Base-by-base conservation (phyloP, 2,113 vertebrate species). In the Circaetus gallicus region DNA sequence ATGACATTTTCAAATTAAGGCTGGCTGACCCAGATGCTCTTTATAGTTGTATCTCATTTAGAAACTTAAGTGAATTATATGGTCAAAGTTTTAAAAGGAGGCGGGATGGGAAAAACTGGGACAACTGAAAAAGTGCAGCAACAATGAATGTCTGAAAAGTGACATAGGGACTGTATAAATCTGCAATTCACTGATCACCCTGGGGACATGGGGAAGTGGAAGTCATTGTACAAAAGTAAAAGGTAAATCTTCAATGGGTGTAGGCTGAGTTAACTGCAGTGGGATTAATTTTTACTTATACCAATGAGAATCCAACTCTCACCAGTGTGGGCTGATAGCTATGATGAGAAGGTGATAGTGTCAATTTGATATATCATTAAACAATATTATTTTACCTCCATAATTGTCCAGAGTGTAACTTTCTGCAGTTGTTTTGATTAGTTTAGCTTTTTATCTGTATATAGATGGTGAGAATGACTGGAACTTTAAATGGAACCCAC, bases 1-100 rank as follows among this genome's bases (percentile, higher is more conserved):
- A 96, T 73, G 71, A 73, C 49, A 40, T 94, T 94, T 93, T 92
- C 82, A 94, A 95, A 92, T 95, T 70, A 95, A 40, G 80, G 17
- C 80, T 94, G 91, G 42, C 76, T 92, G 91, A 88, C 80, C 95
- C 91, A 96, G 49, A 32, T 83, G 53, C 76, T 91, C 89, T 88
- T 90, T 90, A 92, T 92, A 94, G 91, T 81, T 14, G 19, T 82
- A 80, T 24, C 91, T 96, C 58, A 84, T 77, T 97, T 95, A 86
- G 71, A 89, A 89, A 49, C 36, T 86, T 70, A 90, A 83, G 67
- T 83, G 85, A 92, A 90, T 92, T 72, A 40, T 49, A 80, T 31
- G 34, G 67, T 32, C 63, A 42, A 89, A 92, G 59, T 96, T 95
- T 95, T 86, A 86, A 86, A 92, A 81, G 89, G 45, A 90, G 50